Base-by-base conservation (phyloP, 2,888 invertebrate genomes). In the Neuroscelio doddi region DNA sequence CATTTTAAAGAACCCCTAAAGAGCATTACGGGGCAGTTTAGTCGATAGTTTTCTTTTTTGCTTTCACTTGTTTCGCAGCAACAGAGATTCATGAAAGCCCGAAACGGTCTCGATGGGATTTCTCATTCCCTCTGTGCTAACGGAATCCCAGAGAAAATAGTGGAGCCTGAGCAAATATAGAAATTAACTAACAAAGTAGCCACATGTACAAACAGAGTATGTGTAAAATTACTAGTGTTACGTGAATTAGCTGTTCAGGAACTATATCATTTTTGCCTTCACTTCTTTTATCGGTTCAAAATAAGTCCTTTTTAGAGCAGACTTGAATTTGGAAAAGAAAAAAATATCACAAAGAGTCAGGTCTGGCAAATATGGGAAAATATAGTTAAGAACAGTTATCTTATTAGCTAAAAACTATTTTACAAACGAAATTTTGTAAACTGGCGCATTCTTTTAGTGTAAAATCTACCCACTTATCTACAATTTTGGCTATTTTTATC, bases 11-110 rank as follows among this genome's bases (percentile, higher is more conserved):
- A 64, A 72, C 65, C 67, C 69, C 56, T 45, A 21, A 45, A 44
- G 57, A 68, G 39, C 46, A 49, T 73, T 68, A 64, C 49, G 41
- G 45, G 34, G 30, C 66, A 51, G 59, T 69, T 68, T 63, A 69
- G 53, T 47, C 56, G 62, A 64, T 69, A 66, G 59, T 66, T 70
- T 58, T 56, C 61, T 47, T 46, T 47, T 47, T 34, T 47, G 24
- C 63, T 49, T 44, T 59, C 59, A 46, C 62, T 47, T 53, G 70
- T 68, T 69, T 69, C 70, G 65, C 64, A 42, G 49, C 47, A 51
- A 55, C 59, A 53, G 68, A 70, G 71, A 71, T 71, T 70, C 73
- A 68, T 63, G 66, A 62, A 42, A 53, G 14, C 53, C 50, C 21
- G 17, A 21, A 17, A 50, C 9, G 41, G 41, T 15, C 49, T 57